These are phyloP conservation scores for Blera fallax DNA, from an alignment of 2,888 invertebrate genomes.

Conservation along the genomic window DNA sequence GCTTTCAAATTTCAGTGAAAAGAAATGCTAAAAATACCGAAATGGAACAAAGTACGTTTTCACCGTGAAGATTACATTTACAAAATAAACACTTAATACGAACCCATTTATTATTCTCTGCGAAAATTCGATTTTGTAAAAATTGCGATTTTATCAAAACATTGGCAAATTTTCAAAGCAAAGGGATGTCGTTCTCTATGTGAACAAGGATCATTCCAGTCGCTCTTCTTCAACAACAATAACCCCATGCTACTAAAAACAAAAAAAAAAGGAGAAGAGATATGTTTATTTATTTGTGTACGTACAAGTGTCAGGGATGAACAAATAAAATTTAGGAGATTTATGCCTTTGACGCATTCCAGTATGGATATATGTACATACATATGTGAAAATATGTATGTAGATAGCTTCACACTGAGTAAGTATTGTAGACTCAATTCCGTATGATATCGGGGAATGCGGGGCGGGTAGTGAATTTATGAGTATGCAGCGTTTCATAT, in stretches of 20 bases:
- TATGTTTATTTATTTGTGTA: conserved; percentile 66
- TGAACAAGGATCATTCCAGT: conserved; percentile 30
- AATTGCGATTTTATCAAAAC: conserved; percentile 60
- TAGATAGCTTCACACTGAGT: conserved; percentile 39
- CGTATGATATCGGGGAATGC: conserved; percentile 18
- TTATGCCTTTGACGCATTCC: conserved; percentile 71
- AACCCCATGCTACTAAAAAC: conserved; percentile 21
- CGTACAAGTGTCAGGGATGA: conserved; percentile 65
- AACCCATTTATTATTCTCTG: conserved; percentile 22
- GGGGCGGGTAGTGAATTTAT: conserved; percentile 54
- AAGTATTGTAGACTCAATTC: conserved; percentile 39
- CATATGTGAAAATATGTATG: not conserved
- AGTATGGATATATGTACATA: conserved; percentile 12
- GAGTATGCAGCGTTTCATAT: conserved; percentile 69
- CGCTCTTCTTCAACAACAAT: conserved; percentile 17
- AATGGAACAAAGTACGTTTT: not conserved
- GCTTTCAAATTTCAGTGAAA: not conserved
- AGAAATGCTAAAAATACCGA: not conserved
- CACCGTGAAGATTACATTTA: conserved; percentile 29
- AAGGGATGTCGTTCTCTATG: conserved; percentile 17
- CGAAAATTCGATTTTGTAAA: conserved; percentile 50
- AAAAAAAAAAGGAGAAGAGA: conserved; percentile 13
- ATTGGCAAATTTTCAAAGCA: conserved; percentile 63
- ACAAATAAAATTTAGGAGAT: conserved; percentile 68
- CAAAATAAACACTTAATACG: conserved; percentile 46